phyloP scores from a whole-genome alignment of 1,140 invertebrate species.

The Heliconius congener region DNA sequence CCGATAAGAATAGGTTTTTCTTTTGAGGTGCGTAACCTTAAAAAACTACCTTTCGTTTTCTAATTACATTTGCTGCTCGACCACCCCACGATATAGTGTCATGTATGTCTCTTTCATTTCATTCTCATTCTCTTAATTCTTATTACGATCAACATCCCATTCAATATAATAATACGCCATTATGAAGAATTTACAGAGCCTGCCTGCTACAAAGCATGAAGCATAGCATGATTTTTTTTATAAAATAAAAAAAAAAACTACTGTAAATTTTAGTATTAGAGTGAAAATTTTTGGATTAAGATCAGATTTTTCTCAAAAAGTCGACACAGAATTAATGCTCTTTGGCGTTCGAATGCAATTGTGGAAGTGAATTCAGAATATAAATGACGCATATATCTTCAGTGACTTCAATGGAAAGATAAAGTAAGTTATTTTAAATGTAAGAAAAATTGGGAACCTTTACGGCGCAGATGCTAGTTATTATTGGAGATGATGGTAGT shows the following conservation, averaged over 20 bases:
- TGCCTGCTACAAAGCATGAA: not conserved
- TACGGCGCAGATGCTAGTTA: not conserved
- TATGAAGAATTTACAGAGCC: too few relatives aligned
- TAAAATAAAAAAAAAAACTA: not conserved
- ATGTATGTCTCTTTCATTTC: too few relatives aligned
- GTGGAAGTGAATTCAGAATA: conserved; percentile 15
- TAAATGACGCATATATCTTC: conserved; percentile 19
- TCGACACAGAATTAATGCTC: conserved; percentile 4
- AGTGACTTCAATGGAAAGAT: conserved; percentile 2
- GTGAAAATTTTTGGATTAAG: conserved; percentile 11
- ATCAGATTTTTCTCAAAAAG: not conserved
- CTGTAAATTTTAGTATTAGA: not conserved
- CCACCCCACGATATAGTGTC: too few relatives aligned
- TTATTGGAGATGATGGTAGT: not conserved
- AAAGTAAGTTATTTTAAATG: conserved; percentile 8
- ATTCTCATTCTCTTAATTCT: too few relatives aligned
- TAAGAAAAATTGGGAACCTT: conserved; percentile 8
- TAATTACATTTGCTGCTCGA: too few relatives aligned
- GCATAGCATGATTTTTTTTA: not conserved
- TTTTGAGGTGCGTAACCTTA: too few relatives aligned
- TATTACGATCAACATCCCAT: too few relatives aligned
- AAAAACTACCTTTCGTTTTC: too few relatives aligned
- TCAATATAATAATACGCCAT: too few relatives aligned
- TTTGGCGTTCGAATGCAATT: conserved; percentile 14
- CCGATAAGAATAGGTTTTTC: too few relatives aligned